Base-by-base conservation (phyloP, 2,113 vertebrate genomes). In the Gallinago jamesoni region DNA sequence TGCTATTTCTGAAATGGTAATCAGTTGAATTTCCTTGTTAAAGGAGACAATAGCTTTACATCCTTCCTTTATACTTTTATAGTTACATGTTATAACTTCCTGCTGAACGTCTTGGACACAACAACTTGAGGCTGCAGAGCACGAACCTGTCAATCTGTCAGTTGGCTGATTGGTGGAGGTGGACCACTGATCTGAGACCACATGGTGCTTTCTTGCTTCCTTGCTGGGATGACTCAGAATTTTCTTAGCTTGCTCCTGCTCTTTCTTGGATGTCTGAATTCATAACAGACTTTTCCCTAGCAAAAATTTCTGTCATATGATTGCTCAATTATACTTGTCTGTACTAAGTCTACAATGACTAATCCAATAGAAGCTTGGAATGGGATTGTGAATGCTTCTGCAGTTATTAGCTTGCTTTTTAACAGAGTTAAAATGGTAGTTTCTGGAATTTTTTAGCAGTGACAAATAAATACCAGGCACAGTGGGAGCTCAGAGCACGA, bases 391-490 rank as follows among this genome's bases (percentile, higher is more conserved):
- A 82, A 57, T 14, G 27, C 35, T 43, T 7, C 27, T 53, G 39
- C 33, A 53, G 21, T 63, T 90, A 69, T 55, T 48, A 77, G 59
- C 31, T 74, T 35, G 63, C 22, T 74, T 90, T 73, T 88, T 53
- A 93, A 64, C 73, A 30, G 43, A 68, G 47, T 48, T 83, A 59
- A 84, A 80, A 45, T 9, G 24, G 59, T 78, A 1, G 7, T 83
- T 91, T 69, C 63, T 83, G 28, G 74, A 14, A 11, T 12, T 84
- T 57, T 95, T 87, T 87, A 66, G 60, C 76, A 64, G 77, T 60
- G 56, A 62, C 33, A 88, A 96, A 93, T 91, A 95, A 93, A 91
- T 76, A 59, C 41, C 30, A 72, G 62, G 76, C 79, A 72, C 77
- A 75, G 52, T 80, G 53, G 67, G 93, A 94, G 78, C 76, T 93